Percentiles rank a stretch among this genome's conserved stretches.
Conservation (phyloP, 2,113 vertebrate species). For the Scophthalmus maximus region DNA sequence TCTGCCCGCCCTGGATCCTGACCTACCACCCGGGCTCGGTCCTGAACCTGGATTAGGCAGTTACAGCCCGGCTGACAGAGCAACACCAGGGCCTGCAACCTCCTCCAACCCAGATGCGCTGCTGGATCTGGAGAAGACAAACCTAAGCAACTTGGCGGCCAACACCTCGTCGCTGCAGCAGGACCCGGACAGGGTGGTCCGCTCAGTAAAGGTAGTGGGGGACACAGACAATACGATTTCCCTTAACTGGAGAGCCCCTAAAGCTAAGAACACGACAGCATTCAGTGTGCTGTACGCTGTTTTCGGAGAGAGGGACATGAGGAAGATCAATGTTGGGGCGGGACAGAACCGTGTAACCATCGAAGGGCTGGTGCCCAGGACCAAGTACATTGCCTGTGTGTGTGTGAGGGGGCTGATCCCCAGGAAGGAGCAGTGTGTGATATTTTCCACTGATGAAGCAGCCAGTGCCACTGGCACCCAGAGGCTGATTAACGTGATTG, state of each 20-base stretch:
- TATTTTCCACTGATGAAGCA: slow-evolving; percentile 95
- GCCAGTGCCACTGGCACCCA: slow-evolving; percentile 91
- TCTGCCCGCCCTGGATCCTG: slow-evolving; percentile 46
- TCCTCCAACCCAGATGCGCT: slow-evolving; percentile 70
- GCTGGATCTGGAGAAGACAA: slow-evolving; percentile 80
- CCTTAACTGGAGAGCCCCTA: slow-evolving; percentile 91
- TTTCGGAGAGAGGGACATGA: slow-evolving; percentile 94
- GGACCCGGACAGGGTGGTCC: slow-evolving; percentile 85
- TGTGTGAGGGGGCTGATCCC: slow-evolving; percentile 90
- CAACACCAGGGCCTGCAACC: slow-evolving; percentile 61
- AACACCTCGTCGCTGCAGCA: slow-evolving; percentile 84
- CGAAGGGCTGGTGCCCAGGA: slow-evolving; percentile 90
- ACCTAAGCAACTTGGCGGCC: slow-evolving; percentile 84
- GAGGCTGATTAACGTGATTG: slow-evolving; percentile 95
- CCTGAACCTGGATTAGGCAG: slow-evolving; percentile 65
- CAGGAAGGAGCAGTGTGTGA: slow-evolving; percentile 93
- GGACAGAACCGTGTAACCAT: slow-evolving; percentile 90
- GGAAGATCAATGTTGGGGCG: slow-evolving; percentile 86
- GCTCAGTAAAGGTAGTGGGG: slow-evolving; percentile 92
- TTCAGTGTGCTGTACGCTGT: slow-evolving; percentile 92
- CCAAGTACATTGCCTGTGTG: slow-evolving; percentile 95
- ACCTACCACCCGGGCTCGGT: slow-evolving; percentile 38
- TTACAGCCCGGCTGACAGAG: slow-evolving; percentile 67
- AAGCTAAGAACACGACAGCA: slow-evolving; percentile 86
- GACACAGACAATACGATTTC: slow-evolving; percentile 92